Evolutionary conservation across 2,113 vertebrate genomes (phyloP).

Genomic region (Grus americana): DNA sequence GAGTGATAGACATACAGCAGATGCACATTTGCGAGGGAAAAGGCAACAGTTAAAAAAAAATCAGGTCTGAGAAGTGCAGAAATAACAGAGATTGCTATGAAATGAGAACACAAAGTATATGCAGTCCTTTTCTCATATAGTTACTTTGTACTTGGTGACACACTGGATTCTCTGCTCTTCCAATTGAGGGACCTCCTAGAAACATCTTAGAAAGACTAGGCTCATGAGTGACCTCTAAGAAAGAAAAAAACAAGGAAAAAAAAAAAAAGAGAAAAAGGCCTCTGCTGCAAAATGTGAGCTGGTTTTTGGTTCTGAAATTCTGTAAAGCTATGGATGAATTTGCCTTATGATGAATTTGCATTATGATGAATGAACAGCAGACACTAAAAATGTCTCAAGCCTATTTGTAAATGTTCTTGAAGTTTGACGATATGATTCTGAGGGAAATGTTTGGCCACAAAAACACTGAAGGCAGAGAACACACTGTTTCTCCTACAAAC

Average conservation of each 20-base stretch:
- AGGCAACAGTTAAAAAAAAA: not conserved
- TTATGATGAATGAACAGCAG: not conserved
- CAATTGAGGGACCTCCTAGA: not conserved
- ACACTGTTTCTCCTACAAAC: not conserved
- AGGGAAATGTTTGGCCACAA: not conserved
- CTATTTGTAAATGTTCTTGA: not conserved
- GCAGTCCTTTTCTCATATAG: not conserved
- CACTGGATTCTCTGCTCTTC: not conserved
- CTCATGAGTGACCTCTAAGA: not conserved
- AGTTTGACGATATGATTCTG: not conserved
- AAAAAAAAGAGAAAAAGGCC: not conserved
- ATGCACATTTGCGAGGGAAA: not conserved
- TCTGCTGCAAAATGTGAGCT: not conserved
- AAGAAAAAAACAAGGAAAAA: not conserved
- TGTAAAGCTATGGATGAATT: not conserved
- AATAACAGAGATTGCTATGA: not conserved
- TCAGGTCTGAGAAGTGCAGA: not conserved
- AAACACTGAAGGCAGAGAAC: not conserved
- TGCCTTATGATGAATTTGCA: no score
- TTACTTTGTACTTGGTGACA: not conserved
- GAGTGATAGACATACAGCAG: not conserved
- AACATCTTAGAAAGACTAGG: not conserved
- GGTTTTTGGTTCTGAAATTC: not conserved
- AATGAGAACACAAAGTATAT: not conserved
- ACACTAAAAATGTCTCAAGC: not conserved